These are phyloP conservation scores for Tachina grossa DNA, from an alignment of 2,888 invertebrate species.

Conservation along the genomic window DNA sequence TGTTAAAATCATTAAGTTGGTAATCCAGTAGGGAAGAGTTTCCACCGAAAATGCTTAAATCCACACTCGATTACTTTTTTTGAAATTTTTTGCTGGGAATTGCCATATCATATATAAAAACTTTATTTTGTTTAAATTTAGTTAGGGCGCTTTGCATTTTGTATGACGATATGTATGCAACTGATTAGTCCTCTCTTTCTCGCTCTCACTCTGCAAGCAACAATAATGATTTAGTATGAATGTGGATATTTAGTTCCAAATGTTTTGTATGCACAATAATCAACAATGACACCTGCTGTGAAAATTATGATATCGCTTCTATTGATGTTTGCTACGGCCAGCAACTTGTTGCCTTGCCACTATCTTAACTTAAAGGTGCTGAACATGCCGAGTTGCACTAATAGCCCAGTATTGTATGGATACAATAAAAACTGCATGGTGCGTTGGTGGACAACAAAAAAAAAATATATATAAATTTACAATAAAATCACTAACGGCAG, in stretches of 20 bases:
- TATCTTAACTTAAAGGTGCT: constrained; percentile 77
- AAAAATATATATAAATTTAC: background rate
- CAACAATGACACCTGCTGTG: constrained; percentile 81
- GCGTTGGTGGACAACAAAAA: constrained; percentile 40
- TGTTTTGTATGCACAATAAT: constrained; percentile 76
- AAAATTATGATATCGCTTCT: constrained; percentile 82
- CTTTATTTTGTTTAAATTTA: too few relatives aligned
- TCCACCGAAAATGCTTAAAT: too few relatives aligned
- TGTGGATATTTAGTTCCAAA: constrained; percentile 28
- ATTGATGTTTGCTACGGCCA: constrained; percentile 75
- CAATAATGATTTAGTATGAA: background rate
- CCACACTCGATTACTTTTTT: too few relatives aligned
- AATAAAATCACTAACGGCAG: constrained; percentile 33
- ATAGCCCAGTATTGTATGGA: constrained; percentile 57
- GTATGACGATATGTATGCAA: background rate
- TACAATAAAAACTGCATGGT: constrained; percentile 55
- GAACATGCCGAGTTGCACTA: constrained; percentile 75
- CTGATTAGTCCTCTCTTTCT: background rate
- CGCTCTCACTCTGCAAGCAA: background rate
- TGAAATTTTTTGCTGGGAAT: too few relatives aligned
- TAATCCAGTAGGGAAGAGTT: too few relatives aligned
- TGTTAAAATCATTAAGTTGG: too few relatives aligned
- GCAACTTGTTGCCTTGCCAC: constrained; percentile 78
- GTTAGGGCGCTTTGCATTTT: too few relatives aligned
- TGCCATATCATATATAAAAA: too few relatives aligned